A percentile compares a stretch with the other conserved stretches of the same genome.
phyloP scores from a whole-genome alignment of 2,797 vertebrate genomes.

The Gymnoscopelus microlampas region DNA sequence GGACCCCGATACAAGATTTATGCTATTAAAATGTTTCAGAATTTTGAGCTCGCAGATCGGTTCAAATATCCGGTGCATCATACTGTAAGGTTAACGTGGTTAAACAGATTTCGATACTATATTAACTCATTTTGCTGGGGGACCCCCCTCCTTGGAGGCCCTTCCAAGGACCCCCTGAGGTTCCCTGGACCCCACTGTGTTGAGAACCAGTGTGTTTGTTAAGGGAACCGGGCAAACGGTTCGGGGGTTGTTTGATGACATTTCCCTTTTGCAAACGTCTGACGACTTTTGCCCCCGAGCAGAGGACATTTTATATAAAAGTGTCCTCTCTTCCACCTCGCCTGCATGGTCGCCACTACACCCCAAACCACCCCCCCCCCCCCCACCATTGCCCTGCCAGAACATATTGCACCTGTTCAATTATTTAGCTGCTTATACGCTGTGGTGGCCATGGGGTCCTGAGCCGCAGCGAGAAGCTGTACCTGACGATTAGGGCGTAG shows the following conservation, averaged over 20 bases:
- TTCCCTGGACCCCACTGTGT: too few species aligned
- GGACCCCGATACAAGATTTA: too few species aligned
- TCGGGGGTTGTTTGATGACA: slow-evolving; percentile 70
- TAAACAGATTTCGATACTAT: too few species aligned
- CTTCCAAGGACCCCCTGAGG: too few species aligned
- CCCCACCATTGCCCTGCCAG: slow-evolving; percentile 58
- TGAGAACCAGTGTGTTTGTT: slow-evolving; percentile 43
- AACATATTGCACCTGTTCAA: slow-evolving; percentile 89
- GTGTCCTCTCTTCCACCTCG: slow-evolving; percentile 27
- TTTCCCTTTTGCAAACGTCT: slow-evolving; percentile 78
- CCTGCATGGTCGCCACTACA: background rate
- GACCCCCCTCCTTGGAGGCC: too few species aligned
- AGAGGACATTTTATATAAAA: slow-evolving; percentile 71
- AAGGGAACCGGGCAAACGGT: slow-evolving; percentile 29
- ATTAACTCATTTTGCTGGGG: too few species aligned
- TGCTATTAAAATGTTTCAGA: too few species aligned
- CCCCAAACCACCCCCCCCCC: slow-evolving; percentile 20
- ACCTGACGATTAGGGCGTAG: slow-evolving; percentile 85
- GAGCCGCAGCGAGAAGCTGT: slow-evolving; percentile 85
- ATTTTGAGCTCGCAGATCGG: too few species aligned
- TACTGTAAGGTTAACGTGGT: too few species aligned
- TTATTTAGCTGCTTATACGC: slow-evolving; percentile 85
- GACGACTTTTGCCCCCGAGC: slow-evolving; percentile 77
- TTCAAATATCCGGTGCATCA: too few species aligned
- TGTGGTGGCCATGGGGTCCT: slow-evolving; percentile 73